Conservation (phyloP, 1,140 invertebrate species). For the Epicauta chinensis region DNA sequence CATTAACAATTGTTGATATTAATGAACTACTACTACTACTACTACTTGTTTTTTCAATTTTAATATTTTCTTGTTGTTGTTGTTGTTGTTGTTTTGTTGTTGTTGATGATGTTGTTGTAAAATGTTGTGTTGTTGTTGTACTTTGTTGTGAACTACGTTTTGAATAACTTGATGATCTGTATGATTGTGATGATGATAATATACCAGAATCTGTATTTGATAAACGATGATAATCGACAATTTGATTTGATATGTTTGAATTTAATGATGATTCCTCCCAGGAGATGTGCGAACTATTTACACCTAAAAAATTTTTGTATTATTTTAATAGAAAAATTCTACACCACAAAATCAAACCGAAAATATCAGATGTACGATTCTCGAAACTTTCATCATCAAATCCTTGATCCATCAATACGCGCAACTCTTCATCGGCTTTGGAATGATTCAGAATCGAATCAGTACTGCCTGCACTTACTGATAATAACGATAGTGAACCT, state of each 20-base stretch:
- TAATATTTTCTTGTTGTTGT: background rate
- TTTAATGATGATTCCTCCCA: slow-evolving; percentile 36
- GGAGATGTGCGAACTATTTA: slow-evolving; percentile 24
- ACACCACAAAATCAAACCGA: slow-evolving; percentile 18
- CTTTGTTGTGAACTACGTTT: slow-evolving; percentile 54
- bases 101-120: background rate
- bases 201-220: slow-evolving; percentile 60
- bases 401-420: slow-evolving; percentile 52
- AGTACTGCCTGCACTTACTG: slow-evolving; percentile 69
- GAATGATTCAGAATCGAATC: slow-evolving; percentile 80
- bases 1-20: slow-evolving; percentile 16
- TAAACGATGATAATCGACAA: slow-evolving; percentile 29
- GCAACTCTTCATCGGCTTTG: slow-evolving; percentile 61
- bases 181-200: slow-evolving; percentile 58
- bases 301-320: no score
- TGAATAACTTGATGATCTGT: slow-evolving; percentile 54
- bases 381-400: slow-evolving; percentile 38
- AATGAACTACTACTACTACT: slow-evolving; percentile 32
- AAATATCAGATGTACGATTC: slow-evolving; percentile 38
- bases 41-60: slow-evolving; percentile 11
- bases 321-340: background rate
- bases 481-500: slow-evolving; percentile 61
- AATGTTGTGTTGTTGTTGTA: slow-evolving; percentile 25
- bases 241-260: slow-evolving; percentile 32
- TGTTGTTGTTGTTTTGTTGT: slow-evolving; percentile 3